Percentiles rank a stretch among this genome's conserved stretches.
These are phyloP conservation scores for Micromys minutus DNA, from an alignment of 2,113 vertebrate genomes.

Conservation along the genomic window DNA sequence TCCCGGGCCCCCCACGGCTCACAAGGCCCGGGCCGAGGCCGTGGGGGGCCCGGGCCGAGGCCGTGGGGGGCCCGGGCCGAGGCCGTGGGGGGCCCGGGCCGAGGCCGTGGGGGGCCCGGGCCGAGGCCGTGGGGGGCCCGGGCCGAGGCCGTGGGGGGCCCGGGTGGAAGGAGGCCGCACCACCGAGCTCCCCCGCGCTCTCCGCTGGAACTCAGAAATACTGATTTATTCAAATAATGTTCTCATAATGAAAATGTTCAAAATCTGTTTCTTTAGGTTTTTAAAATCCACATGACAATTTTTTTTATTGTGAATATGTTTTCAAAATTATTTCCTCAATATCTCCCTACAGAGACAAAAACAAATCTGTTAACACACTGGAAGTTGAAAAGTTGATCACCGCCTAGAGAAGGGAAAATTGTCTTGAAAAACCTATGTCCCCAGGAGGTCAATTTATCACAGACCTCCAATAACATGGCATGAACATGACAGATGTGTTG, in stretches of 20 bases:
- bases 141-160: constrained; percentile 49
- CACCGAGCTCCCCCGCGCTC: background rate
- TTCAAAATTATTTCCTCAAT: background rate
- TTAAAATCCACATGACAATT: background rate
- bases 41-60: no score
- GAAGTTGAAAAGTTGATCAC: background rate
- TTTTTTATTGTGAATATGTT: background rate
- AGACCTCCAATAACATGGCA: background rate
- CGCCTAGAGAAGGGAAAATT: background rate
- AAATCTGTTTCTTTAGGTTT: background rate
- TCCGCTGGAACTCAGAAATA: constrained; percentile 73
- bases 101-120: no score
- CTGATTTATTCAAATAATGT: background rate
- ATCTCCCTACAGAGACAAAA: background rate
- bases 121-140: no score
- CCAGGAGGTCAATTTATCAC: background rate
- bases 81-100: no score
- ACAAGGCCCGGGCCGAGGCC: no score
- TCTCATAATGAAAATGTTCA: background rate
- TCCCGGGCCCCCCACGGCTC: constrained; percentile 53
- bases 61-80: no score
- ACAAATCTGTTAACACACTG: background rate
- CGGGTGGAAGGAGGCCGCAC: background rate
- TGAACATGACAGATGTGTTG: background rate
- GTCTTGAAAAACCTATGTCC: background rate